These are phyloP conservation scores for Helicoverpa zea DNA, from an alignment of 1,140 invertebrate genomes.

Conservation along the genomic window DNA sequence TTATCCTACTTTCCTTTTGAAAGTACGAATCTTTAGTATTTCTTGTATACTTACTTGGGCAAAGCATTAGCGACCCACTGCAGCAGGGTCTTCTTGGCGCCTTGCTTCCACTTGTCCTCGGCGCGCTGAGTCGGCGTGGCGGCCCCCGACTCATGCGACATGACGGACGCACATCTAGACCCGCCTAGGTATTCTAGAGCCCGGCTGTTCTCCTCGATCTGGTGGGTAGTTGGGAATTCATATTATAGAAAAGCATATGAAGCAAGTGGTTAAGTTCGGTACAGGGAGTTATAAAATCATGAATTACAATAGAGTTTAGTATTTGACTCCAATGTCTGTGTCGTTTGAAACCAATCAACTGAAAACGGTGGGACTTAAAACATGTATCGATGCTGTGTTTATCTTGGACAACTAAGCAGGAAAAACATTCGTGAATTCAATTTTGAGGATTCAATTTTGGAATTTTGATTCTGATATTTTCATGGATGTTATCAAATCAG, in stretches of 20 bases:
- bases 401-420: background rate
- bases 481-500: background rate
- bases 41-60: slow-evolving; percentile 91
- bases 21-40: background rate
- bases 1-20: background rate
- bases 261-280: too few relatives aligned
- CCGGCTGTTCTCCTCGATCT: slow-evolving; percentile 98
- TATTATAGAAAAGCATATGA: too few relatives aligned
- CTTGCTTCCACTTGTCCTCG: slow-evolving; percentile 93
- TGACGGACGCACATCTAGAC: slow-evolving; percentile 92
- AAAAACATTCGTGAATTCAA: background rate
- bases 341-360: too few relatives aligned
- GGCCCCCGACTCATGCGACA: slow-evolving; percentile 91
- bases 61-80: slow-evolving; percentile 98
- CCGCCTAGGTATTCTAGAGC: slow-evolving; percentile 95
- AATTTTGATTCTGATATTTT: background rate
- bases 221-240: slow-evolving; percentile 60
- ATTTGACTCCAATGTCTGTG: background rate
- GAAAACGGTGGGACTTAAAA: too few relatives aligned
- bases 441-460: slow-evolving; percentile 10
- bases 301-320: too few relatives aligned
- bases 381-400: background rate
- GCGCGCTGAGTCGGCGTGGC: slow-evolving; percentile 90
- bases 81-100: slow-evolving; percentile 96
- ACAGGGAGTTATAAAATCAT: too few relatives aligned